phyloP scores from a whole-genome alignment of 1,140 invertebrate genomes.

The Drosophila elegans region DNA sequence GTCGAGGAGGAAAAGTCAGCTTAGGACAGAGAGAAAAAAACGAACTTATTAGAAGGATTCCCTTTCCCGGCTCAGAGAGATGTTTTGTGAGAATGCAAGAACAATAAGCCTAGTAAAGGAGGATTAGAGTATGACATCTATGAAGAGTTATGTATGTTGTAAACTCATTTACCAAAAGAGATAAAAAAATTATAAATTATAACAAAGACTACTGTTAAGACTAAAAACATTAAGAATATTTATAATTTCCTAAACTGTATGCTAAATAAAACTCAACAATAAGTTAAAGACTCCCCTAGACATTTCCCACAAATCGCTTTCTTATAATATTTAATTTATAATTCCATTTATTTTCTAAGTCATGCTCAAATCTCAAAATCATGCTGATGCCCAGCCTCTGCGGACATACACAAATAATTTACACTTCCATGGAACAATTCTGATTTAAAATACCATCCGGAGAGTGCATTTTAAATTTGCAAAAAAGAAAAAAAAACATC shows the following conservation, averaged over 20 bases:
- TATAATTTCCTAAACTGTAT: too few relatives aligned
- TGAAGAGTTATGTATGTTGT: neutral
- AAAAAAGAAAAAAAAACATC: conserved; percentile 21
- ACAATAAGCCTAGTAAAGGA: neutral
- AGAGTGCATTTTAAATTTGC: conserved; percentile 67
- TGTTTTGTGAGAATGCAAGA: neutral
- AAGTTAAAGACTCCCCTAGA: too few relatives aligned
- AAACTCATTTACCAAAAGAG: too few relatives aligned
- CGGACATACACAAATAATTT: conserved; percentile 18
- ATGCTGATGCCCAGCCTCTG: too few relatives aligned
- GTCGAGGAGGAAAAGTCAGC: conserved; percentile 13
- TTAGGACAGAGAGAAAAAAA: conserved; percentile 27
- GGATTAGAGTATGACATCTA: neutral
- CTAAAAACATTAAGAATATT: too few relatives aligned
- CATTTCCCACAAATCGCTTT: too few relatives aligned
- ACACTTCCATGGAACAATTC: conserved; percentile 33
- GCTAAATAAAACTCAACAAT: too few relatives aligned
- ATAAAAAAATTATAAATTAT: too few relatives aligned
- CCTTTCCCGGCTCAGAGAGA: neutral
- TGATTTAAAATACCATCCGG: conserved; percentile 70
- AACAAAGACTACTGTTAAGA: too few relatives aligned
- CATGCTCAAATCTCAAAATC: neutral
- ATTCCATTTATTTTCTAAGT: neutral
- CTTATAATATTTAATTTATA: neutral
- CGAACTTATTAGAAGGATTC: conserved; percentile 36